Base-by-base conservation (phyloP, 2,888 invertebrate species). In the Acanthosepion lycidas region DNA sequence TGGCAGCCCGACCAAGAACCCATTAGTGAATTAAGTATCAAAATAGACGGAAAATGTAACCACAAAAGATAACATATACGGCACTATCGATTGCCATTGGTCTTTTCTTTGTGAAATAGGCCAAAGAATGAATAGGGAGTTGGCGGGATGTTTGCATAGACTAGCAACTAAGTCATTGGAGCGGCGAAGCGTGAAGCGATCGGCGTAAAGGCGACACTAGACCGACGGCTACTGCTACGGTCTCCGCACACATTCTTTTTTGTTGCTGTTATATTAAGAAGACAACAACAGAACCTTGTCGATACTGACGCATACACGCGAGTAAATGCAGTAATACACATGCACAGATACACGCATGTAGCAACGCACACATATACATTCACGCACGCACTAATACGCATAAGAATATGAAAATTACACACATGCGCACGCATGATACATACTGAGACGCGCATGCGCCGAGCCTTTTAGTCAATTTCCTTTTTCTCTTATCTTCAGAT, bases 21-120 rank as follows among this genome's bases (percentile, higher is more conserved):
- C 78, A 78, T 78, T 78, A 78, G 78, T n/a, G n/a, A 78, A 78
- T 78, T 78, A 78, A 78, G 78, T 33, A 33, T 15, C 78, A 78
- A 33, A 78, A 78, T 15, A 78, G 78, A 78, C 78, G 78, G n/a
- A 78, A 15, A 78, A n/a, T 15, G n/a, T 78, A n/a, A 15, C 78
- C 78, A 78, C 78, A 78, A 78, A 78, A 78, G 78, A 78, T 78
- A 78, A 78, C 78, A 78, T n/a, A 78, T 78, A 78, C 78, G n/a
- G 12, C 78, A 33, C 78, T 33, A 78, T 78, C 33, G 78, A 78
- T 78, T 33, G n/a, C n/a, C 78, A 78, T 78, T 78, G 78, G 78
- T 78, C 78, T n/a, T 78, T 78, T 78, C 78, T 78, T 78, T 78
- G 78, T 78, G 78, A 78, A 78, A 78, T n/a, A 9, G 78, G 78